Base-by-base conservation (phyloP, 2,888 invertebrate species). In the Halocaridina rubra region DNA sequence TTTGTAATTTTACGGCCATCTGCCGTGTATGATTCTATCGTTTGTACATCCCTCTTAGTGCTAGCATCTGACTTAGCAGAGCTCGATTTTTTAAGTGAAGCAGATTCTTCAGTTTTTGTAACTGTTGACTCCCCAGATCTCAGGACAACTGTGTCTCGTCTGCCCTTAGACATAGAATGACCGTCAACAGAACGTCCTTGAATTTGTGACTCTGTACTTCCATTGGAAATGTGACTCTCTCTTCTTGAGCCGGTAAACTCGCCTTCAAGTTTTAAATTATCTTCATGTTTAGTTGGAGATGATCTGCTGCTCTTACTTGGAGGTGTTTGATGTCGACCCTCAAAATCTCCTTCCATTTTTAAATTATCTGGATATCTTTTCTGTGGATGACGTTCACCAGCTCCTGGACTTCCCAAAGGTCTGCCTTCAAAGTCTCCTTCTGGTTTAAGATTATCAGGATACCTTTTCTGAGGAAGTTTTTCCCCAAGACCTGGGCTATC, bases 241-340 rank as follows among this genome's bases (percentile, higher is more conserved):
- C 77, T 59, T 61, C 82, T 59, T 24, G 82, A 78, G 22, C 61
- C 77, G 13, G 72, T 78, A 67, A 85, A 87, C 19, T 87, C 84
- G 10, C 87, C 87, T 32, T 87, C 87, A 4, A 95, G 93, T 90
- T 90, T 90, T 0, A 94, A 89, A 89, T 93, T 93, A 86, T 93
- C 93, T 8, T 87, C 88, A n/a, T 86, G 88, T 61, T 85, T 88
- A 19, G 85, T 84, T 0, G 84, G 74, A 29, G 89, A 89, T 27
- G 91, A 89, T 75, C 91, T 80, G 13, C 91, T 91, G 13, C 91
- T 91, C 24, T 61, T 61, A n/a, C 69, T 72, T 61, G 85, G 57
- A 22, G 82, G 64, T 13, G 33, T 19, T 30, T 13, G 67, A 16
- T 46, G 72, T 32, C 80, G 80, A 13, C 81, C 78, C 46, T 78